A percentile compares a stretch with the other conserved stretches of the same genome.
Evolutionary conservation across 1,140 invertebrate genomes (phyloP).

Genomic region (Acromyrmex echinatior): DNA sequence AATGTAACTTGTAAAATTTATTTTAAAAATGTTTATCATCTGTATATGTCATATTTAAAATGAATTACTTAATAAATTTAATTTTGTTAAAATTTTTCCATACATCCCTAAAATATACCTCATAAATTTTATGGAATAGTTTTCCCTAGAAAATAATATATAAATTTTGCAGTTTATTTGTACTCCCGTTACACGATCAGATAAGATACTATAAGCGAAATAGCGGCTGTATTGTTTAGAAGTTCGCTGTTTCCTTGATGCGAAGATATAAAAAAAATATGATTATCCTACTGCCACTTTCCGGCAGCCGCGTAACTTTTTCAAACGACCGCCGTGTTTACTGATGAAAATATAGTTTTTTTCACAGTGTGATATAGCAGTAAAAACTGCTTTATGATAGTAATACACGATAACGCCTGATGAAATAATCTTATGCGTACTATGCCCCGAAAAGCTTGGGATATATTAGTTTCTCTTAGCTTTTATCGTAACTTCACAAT

Average conservation of each 20-base stretch:
- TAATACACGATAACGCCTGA: constrained; percentile 13
- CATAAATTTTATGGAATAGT: neutral
- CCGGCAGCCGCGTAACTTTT: constrained; percentile 30
- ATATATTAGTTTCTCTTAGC: constrained; percentile 55
- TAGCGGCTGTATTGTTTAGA: constrained; percentile 45
- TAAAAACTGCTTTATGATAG: constrained; percentile 47
- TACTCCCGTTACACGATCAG: constrained; percentile 14
- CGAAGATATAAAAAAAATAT: constrained; percentile 45
- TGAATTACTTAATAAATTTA: neutral
- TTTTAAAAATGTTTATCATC: neutral
- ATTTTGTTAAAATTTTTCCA: neutral
- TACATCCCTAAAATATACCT: neutral
- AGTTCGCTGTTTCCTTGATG: constrained; percentile 28
- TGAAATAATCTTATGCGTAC: constrained; percentile 44
- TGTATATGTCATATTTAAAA: neutral
- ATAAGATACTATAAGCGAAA: constrained; percentile 29
- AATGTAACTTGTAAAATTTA: neutral
- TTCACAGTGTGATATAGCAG: constrained; percentile 22
- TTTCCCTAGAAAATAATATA: constrained; percentile 19
- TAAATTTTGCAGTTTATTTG: constrained; percentile 26
- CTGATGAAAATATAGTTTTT: constrained; percentile 37
- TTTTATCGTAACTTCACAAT: constrained; percentile 28
- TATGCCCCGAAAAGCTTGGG: constrained; percentile 16
- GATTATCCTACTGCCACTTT: constrained; percentile 20
- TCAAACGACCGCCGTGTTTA: constrained; percentile 44